Percentiles rank a stretch among this genome's conserved stretches.
phyloP scores from a whole-genome alignment of 2,797 vertebrate genomes.

The Eupleurogrammus muticus region DNA sequence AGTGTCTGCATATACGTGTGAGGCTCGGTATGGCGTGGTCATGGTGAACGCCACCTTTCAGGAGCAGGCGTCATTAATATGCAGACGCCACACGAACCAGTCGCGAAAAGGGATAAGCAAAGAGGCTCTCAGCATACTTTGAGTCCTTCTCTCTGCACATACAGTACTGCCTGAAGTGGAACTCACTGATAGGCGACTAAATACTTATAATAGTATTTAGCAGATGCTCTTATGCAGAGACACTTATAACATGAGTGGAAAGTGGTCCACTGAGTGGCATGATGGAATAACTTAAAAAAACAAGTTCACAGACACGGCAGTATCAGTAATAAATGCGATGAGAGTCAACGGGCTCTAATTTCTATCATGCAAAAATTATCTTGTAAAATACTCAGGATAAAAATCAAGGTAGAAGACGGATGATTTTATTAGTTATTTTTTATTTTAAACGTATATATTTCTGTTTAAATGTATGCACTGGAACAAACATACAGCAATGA shows the following conservation, averaged over 20 bases:
- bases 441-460: no score
- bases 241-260: conserved; percentile 37
- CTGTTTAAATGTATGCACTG: background rate
- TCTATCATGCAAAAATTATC: background rate
- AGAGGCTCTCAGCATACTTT: conserved; percentile 67
- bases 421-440: background rate
- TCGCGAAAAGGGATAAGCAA: conserved; percentile 62
- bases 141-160: conserved; percentile 49
- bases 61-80: conserved; percentile 68
- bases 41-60: conserved; percentile 68
- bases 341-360: background rate
- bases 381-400: background rate
- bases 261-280: background rate
- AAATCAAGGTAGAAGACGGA: background rate
- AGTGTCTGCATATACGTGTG: conserved; percentile 21
- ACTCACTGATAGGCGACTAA: conserved; percentile 39
- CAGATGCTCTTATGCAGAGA: conserved; percentile 35
- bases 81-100: conserved; percentile 63
- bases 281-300: conserved; percentile 2
- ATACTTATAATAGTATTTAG: conserved; percentile 55
- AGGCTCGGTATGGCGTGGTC: conserved; percentile 40
- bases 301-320: background rate
- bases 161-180: conserved; percentile 51
- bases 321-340: background rate
- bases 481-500: background rate